These are phyloP conservation scores for Galerucella pusilla DNA, from an alignment of 2,888 invertebrate species.

Conservation along the genomic window DNA sequence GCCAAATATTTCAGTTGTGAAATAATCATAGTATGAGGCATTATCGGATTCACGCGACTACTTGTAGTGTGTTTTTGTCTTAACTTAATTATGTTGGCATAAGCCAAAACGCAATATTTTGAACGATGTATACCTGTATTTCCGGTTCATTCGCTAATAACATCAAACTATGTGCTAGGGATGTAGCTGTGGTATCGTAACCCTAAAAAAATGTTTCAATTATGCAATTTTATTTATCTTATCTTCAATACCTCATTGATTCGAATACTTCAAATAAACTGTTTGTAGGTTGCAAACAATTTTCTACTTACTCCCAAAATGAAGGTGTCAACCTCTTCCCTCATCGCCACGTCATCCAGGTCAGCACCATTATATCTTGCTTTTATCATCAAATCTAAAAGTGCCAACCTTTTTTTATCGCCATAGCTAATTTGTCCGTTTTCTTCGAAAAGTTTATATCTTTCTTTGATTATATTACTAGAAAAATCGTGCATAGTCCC, in stretches of 20 bases:
- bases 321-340: constrained; percentile 73
- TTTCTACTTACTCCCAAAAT: constrained; percentile 66
- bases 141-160: constrained; percentile 60
- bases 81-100: no score
- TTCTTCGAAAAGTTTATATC: constrained; percentile 21
- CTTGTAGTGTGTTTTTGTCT: no score
- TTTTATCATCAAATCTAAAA: constrained; percentile 69
- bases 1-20: no score
- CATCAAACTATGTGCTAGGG: constrained; percentile 49
- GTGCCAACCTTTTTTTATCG: constrained; percentile 62
- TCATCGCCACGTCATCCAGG: constrained; percentile 68
- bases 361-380: constrained; percentile 65
- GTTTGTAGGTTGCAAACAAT: no score
- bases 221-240: no score
- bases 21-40: no score
- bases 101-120: no score
- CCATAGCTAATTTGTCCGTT: neutral
- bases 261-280: neutral
- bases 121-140: constrained; percentile 61
- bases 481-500: constrained; percentile 42
- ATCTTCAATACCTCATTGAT: no score
- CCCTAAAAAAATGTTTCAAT: constrained; percentile 63
- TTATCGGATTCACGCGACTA: no score
- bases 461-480: constrained; percentile 34
- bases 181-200: constrained; percentile 72